phyloP scores from a whole-genome alignment of 2,888 invertebrate genomes.

The Cristatella mucedo region DNA sequence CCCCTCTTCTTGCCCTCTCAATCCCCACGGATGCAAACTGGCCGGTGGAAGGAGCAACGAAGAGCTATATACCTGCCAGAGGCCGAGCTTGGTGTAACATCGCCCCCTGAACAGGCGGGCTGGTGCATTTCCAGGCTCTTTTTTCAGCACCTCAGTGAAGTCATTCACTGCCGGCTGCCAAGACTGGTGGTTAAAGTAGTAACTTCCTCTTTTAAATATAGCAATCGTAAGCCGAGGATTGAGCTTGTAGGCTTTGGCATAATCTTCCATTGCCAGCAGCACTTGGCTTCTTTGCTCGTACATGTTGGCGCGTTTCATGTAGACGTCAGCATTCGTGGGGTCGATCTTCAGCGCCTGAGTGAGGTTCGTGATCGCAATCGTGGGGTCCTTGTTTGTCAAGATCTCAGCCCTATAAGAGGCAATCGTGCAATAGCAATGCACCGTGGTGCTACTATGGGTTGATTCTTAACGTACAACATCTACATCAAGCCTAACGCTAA shows the following conservation, averaged over 20 bases:
- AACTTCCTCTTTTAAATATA: slow-evolving; percentile 30
- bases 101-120: slow-evolving; percentile 30
- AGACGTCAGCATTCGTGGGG: slow-evolving; percentile 26
- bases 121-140: slow-evolving; percentile 24
- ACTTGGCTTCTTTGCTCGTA: slow-evolving; percentile 13
- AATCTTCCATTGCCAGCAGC: slow-evolving; percentile 35
- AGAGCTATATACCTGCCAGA: slow-evolving; percentile 18
- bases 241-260: slow-evolving; percentile 27
- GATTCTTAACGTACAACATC: background rate
- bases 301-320: slow-evolving; percentile 3
- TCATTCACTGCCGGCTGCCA: slow-evolving; percentile 34
- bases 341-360: slow-evolving; percentile 34
- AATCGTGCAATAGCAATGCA: too few relatives aligned
- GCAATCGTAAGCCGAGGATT: slow-evolving; percentile 31
- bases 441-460: too few relatives aligned
- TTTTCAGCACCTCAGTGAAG: slow-evolving; percentile 31
- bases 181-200: slow-evolving; percentile 31
- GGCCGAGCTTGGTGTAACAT: slow-evolving; percentile 25
- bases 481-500: background rate
- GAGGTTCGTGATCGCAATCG: slow-evolving; percentile 35
- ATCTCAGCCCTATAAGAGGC: slow-evolving; percentile 25
- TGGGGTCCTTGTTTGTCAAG: slow-evolving; percentile 23
- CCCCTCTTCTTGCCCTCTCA: too few relatives aligned
- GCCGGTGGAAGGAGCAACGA: too few relatives aligned
- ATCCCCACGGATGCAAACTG: too few relatives aligned